Base-by-base conservation (phyloP, 1,140 invertebrate genomes). In the Ladona fulva region DNA sequence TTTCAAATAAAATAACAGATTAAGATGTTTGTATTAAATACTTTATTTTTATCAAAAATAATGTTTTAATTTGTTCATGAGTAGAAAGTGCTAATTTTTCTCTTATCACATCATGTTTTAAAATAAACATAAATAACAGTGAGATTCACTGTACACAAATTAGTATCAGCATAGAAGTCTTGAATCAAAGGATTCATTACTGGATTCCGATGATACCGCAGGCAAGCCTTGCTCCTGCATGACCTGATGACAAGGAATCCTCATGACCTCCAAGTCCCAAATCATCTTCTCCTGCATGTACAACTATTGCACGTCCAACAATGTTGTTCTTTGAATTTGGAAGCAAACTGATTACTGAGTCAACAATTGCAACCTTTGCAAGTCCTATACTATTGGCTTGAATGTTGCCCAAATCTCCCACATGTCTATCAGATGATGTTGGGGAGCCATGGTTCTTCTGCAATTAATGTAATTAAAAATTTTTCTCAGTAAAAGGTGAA, bases 341-440 rank as follows among this genome's bases (percentile, higher is more conserved):
- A 42, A 80, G 83, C 0, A 96, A 84, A 24, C 88, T 86, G 79
- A 95, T 91, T 7, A 89, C 77, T 6, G 83, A 84, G 83, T 95
- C 94, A 0, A 83, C 85, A 77, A 94, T 88, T 44, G 90, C 85
- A 24, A 95, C 83, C 0, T 82, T 82, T 1, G 91, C 89, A 14
- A 87, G 82, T n/a, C 91, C 90, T 24, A 89, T 81, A 0, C 82
- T 83, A 80, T 91, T 86, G 8, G 92, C 91, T 24, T 86, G 84
- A 66, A 96, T 88, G 83, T 97, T 97, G 16, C 96, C 96, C 44
- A 98, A 86, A 85, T 98, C 96, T 16, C 97, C 96, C 29, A 95
- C 92, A 83, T 98, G 96, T 77, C 95, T 66, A 66, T 89, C 85
- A 1, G 87, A 82, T 80, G 92, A 91, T 10, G 86, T 81, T 3